Evolutionary conservation across 2,888 invertebrate species (phyloP).

Genomic region (Sclerodermus sp.): DNA sequence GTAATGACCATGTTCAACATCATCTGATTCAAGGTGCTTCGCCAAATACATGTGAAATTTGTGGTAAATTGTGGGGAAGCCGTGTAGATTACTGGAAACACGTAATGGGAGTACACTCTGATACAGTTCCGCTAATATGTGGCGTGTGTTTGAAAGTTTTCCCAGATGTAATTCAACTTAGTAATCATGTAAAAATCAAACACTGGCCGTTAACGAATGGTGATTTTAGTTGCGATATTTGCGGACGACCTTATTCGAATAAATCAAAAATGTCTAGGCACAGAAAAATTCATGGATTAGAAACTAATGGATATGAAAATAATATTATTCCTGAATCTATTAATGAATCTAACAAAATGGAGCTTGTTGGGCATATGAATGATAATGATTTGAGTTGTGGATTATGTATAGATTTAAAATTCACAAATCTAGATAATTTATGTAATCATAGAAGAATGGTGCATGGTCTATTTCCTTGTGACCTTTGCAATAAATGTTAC

Average conservation of each 20-base stretch:
- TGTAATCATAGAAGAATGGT: slow-evolving; percentile 60
- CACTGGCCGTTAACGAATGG: slow-evolving; percentile 59
- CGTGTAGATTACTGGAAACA: slow-evolving; percentile 62
- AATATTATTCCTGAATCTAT: slow-evolving; percentile 25
- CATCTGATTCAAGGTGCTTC: slow-evolving; percentile 56
- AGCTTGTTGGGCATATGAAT: slow-evolving; percentile 8
- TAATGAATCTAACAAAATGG: slow-evolving; percentile 17
- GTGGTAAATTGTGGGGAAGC: slow-evolving; percentile 60
- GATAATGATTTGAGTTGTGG: slow-evolving; percentile 43
- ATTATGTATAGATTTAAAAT: slow-evolving; percentile 49
- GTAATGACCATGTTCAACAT: slow-evolving; percentile 57
- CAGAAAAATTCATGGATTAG: slow-evolving; percentile 57
- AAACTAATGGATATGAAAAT: slow-evolving; percentile 19
- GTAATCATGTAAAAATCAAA: slow-evolving; percentile 54
- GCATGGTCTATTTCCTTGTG: slow-evolving; percentile 64
- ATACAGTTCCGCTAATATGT: slow-evolving; percentile 59
- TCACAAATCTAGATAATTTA: slow-evolving; percentile 59
- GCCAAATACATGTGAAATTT: slow-evolving; percentile 58
- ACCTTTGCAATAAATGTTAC: slow-evolving; percentile 65
- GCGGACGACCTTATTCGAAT: slow-evolving; percentile 60
- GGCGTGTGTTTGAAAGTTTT: slow-evolving; percentile 60
- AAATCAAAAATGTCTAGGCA: slow-evolving; percentile 61
- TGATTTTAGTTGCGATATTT: slow-evolving; percentile 60
- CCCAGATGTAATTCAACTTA: slow-evolving; percentile 54
- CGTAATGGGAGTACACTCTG: slow-evolving; percentile 60